A percentile compares a stretch with the other conserved stretches of the same genome.
Evolutionary conservation across 2,113 vertebrate species (phyloP).

Genomic region (Ramphastos sulfuratus): DNA sequence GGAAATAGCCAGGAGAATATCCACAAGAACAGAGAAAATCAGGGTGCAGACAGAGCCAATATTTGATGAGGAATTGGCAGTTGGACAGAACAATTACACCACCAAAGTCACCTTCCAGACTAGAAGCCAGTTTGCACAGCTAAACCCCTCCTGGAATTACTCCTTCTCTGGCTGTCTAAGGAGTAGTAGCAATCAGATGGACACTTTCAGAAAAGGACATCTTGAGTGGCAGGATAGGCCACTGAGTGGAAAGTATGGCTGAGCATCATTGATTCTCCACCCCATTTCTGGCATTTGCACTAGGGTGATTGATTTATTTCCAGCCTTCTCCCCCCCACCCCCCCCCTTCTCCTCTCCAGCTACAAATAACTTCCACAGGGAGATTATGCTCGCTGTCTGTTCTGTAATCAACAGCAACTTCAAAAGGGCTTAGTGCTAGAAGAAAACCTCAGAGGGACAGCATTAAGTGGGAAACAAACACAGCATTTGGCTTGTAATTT

Average conservation of each 20-base stretch:
- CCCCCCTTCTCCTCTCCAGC: background rate
- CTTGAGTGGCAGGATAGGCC: background rate
- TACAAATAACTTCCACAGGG: constrained; percentile 4
- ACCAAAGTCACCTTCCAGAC: background rate
- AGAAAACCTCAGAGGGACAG: background rate
- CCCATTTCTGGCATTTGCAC: background rate
- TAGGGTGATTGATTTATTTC: background rate
- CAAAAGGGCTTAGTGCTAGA: background rate
- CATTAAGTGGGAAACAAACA: constrained; percentile 23
- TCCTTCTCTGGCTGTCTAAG: background rate
- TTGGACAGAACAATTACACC: background rate
- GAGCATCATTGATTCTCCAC: background rate
- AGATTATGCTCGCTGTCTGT: background rate
- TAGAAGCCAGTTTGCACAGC: background rate
- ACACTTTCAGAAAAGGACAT: background rate
- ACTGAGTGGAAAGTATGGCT: background rate
- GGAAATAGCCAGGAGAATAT: background rate
- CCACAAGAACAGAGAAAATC: background rate
- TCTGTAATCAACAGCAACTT: constrained; percentile 44
- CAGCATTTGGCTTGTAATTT: constrained; percentile 19
- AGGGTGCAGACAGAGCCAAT: background rate
- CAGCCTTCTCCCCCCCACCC: too few relatives aligned
- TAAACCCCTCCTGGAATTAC: background rate
- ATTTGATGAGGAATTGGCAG: background rate
- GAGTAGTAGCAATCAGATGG: background rate